Evolutionary conservation across 2,113 vertebrate species (phyloP).

Genomic region (Sylvia atricapilla): DNA sequence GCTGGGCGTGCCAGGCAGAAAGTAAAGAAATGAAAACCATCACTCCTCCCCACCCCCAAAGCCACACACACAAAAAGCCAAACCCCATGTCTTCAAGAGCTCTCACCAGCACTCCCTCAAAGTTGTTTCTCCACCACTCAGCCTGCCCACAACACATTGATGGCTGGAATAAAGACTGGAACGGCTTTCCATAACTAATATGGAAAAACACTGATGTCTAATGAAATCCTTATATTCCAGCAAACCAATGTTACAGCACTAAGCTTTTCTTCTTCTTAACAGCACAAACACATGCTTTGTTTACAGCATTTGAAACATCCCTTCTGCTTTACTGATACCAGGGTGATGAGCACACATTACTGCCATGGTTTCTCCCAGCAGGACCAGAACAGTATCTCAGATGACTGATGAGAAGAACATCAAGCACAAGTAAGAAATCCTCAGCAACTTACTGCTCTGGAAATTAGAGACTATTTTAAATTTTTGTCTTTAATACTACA

Average conservation of each 20-base stretch:
- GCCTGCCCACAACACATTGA: not conserved
- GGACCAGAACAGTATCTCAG: not conserved
- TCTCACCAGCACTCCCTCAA: not conserved
- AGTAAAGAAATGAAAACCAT: not conserved
- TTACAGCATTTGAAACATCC: not conserved
- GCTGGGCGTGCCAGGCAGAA: not conserved
- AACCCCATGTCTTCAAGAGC: not conserved
- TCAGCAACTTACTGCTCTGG: not conserved
- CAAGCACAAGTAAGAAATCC: not conserved
- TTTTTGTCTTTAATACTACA: not conserved
- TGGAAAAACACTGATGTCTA: not conserved
- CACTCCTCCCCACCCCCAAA: not conserved
- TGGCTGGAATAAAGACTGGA: not conserved
- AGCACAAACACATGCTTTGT: not conserved
- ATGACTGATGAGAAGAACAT: not conserved
- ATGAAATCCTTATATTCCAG: not conserved
- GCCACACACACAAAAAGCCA: not conserved
- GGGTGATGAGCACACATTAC: not conserved
- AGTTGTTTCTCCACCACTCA: not conserved
- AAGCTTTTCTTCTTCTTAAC: not conserved
- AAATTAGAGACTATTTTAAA: not conserved
- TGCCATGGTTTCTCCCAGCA: rapidly evolving
- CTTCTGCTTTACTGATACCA: not conserved
- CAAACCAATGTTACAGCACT: not conserved
- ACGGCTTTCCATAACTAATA: not conserved